Evolutionary conservation across 2,113 vertebrate species (phyloP).

Genomic region (Recurvirostra avosetta): DNA sequence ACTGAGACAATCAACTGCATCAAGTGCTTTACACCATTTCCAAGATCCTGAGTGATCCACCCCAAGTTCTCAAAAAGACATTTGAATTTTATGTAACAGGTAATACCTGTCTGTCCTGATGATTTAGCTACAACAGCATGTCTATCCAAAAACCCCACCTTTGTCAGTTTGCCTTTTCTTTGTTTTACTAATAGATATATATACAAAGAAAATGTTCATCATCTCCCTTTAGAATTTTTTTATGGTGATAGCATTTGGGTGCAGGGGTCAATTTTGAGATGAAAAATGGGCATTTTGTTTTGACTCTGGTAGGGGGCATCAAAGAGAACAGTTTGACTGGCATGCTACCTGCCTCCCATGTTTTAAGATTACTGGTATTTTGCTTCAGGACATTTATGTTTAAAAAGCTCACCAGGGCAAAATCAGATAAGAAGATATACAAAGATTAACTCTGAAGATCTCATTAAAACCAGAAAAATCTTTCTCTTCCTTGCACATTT

Average conservation of each 20-base stretch:
- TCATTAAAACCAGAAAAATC: constrained; percentile 53
- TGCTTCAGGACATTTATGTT: constrained; percentile 47
- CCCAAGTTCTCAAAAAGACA: neutral
- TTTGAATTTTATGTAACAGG: neutral
- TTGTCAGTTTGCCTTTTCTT: neutral
- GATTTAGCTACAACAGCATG: neutral
- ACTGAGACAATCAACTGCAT: neutral
- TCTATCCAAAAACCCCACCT: neutral
- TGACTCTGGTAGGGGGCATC: neutral
- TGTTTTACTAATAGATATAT: neutral
- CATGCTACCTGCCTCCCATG: neutral
- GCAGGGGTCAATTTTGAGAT: neutral
- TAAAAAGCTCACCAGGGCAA: constrained; percentile 46
- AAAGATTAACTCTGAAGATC: constrained; percentile 60
- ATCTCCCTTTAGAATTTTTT: neutral
- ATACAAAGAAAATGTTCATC: neutral
- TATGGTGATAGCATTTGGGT: neutral
- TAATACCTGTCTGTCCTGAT: neutral
- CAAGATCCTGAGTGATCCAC: neutral
- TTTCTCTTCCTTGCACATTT: neutral
- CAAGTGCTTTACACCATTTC: neutral
- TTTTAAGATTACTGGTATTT: constrained; percentile 32
- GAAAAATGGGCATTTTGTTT: neutral
- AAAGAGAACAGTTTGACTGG: neutral
- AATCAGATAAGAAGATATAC: constrained; percentile 36